A percentile compares a stretch with the other conserved stretches of the same genome.
Conservation (phyloP, 2,797 vertebrate genomes). For the Gallinago solitaria region DNA sequence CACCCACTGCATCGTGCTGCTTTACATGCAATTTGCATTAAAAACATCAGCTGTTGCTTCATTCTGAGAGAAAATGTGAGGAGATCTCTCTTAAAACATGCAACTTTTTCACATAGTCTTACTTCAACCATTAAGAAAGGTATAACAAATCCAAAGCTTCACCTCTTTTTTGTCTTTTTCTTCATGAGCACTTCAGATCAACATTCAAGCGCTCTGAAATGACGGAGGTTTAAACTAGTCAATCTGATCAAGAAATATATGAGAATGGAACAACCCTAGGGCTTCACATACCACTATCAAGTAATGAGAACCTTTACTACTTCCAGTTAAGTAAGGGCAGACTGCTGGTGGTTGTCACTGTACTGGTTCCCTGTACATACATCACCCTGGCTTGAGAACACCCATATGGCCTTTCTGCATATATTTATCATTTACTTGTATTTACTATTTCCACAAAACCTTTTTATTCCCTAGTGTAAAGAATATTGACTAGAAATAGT, state of each 20-base stretch:
- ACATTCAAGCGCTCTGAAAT: background rate
- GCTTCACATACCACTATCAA: background rate
- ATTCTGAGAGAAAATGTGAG: background rate
- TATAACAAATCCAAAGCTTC: background rate
- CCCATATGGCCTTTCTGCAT: background rate
- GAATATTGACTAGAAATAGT: background rate
- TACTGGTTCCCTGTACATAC: background rate
- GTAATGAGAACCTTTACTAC: background rate
- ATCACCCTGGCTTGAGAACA: background rate
- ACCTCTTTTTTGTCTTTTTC: background rate
- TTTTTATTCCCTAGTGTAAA: background rate
- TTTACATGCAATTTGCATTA: background rate
- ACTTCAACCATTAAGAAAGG: background rate
- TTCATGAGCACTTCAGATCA: background rate
- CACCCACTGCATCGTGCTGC: background rate
- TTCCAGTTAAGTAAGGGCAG: background rate
- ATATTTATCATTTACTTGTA: background rate
- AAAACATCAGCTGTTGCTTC: background rate
- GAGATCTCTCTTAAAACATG: background rate
- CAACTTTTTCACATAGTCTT: fast-evolving
- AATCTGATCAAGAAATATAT: background rate
- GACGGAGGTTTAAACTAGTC: background rate
- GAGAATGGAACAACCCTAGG: background rate
- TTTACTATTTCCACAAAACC: background rate
- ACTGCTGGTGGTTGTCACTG: background rate